Conservation (phyloP, 2,888 invertebrate genomes). For the Mesochorus sp. region DNA sequence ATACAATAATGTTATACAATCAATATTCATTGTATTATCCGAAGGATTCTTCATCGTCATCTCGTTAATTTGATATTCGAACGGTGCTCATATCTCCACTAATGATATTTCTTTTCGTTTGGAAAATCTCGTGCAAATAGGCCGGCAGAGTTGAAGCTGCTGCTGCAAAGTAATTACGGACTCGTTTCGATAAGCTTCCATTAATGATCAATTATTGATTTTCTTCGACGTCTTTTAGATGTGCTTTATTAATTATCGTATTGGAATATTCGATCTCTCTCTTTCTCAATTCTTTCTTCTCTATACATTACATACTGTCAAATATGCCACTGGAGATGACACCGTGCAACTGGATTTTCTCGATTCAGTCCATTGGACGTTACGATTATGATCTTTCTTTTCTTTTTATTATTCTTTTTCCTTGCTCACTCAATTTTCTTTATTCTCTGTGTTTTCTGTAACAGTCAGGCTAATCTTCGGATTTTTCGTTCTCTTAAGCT, state of each 20-base stretch:
- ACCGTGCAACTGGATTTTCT: neutral
- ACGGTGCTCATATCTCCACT: too few relatives aligned
- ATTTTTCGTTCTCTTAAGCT: neutral
- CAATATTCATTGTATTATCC: too few relatives aligned
- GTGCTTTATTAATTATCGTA: neutral
- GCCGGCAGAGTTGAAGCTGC: too few relatives aligned
- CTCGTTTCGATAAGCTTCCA: neutral
- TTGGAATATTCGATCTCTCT: too few relatives aligned
- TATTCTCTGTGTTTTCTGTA: neutral
- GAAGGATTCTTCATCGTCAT: too few relatives aligned
- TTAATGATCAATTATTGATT: conserved; percentile 4
- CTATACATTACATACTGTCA: neutral
- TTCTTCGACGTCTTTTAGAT: neutral
- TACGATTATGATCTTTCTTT: neutral
- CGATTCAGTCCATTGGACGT: neutral
- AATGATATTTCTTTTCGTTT: too few relatives aligned
- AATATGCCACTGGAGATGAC: too few relatives aligned
- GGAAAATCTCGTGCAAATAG: too few relatives aligned
- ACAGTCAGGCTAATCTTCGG: neutral
- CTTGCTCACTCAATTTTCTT: neutral
- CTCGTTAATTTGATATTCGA: too few relatives aligned
- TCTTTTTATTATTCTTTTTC: neutral
- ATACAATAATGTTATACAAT: too few relatives aligned
- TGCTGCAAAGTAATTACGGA: neutral
- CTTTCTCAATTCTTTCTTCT: neutral